phyloP scores from a whole-genome alignment of 2,888 invertebrate species.

The Melieria omissa region DNA sequence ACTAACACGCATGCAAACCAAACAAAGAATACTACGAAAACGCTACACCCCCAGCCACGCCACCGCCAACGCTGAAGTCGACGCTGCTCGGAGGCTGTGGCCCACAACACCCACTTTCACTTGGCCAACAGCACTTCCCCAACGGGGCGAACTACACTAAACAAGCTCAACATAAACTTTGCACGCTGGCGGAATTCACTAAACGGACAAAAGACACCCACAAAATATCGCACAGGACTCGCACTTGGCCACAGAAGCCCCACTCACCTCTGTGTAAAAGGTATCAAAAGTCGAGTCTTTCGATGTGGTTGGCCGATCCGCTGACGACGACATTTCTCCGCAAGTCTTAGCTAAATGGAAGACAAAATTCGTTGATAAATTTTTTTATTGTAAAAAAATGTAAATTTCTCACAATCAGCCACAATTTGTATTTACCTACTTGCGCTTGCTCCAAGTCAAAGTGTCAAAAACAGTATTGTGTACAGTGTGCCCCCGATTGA shows the following conservation, averaged over 20 bases:
- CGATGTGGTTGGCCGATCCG: conserved; percentile 62
- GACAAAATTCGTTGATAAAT: not conserved
- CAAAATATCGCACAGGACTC: not conserved
- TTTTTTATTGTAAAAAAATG: not conserved
- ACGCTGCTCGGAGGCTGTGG: too few species aligned
- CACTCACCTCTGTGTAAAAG: conserved; percentile 83
- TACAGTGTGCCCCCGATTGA: too few species aligned
- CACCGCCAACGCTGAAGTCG: too few species aligned
- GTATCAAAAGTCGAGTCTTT: conserved; percentile 83
- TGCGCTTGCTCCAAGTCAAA: not conserved
- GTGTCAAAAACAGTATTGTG: too few species aligned
- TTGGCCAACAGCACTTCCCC: too few species aligned
- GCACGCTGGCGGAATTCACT: too few species aligned
- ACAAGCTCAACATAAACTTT: too few species aligned
- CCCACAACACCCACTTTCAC: too few species aligned
- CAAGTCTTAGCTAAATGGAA: not conserved
- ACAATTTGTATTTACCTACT: conserved; percentile 17
- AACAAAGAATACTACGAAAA: too few species aligned
- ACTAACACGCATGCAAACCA: too few species aligned
- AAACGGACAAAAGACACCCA: not conserved
- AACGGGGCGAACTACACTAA: too few species aligned
- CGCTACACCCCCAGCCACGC: too few species aligned
- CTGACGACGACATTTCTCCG: conserved; percentile 51
- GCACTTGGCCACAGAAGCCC: not conserved
- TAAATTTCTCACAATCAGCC: conserved; percentile 3